Evolutionary conservation across 1,140 invertebrate genomes (phyloP).

Genomic region (Vanessa atalanta): DNA sequence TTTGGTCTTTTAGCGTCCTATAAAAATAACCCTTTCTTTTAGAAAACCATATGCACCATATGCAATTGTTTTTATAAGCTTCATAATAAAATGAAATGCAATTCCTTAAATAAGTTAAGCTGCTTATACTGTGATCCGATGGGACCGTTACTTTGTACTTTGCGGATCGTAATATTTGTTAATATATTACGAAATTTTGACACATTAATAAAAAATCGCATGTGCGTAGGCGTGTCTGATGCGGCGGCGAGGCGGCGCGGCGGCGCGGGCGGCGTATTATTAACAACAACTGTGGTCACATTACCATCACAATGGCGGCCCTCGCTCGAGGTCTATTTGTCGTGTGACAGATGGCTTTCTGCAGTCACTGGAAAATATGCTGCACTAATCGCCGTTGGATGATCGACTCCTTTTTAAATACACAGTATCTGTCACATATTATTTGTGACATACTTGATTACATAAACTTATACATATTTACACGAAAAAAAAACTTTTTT

Average conservation of each 20-base stretch:
- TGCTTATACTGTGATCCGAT: neutral
- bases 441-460: too few species aligned
- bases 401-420: conserved; percentile 19
- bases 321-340: conserved; percentile 34
- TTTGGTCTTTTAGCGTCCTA: too few species aligned
- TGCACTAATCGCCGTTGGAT: conserved; percentile 32
- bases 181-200: conserved; percentile 16
- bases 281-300: conserved; percentile 48
- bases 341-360: conserved; percentile 47
- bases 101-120: neutral
- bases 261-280: conserved; percentile 16
- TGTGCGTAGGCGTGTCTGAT: conserved; percentile 46
- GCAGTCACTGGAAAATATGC: conserved; percentile 21
- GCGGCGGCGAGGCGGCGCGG: neutral
- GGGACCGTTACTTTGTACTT: neutral
- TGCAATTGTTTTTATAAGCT: too few species aligned
- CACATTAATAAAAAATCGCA: conserved; percentile 32
- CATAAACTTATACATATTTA: too few species aligned
- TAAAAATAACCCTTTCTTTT: too few species aligned
- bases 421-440: too few species aligned
- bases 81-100: too few species aligned
- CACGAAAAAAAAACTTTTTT: too few species aligned
- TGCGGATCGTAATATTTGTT: conserved; percentile 2
- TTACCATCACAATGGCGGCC: conserved; percentile 58
- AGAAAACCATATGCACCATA: too few species aligned